Percentiles rank a stretch among this genome's conserved stretches.
Evolutionary conservation across 2,888 invertebrate genomes (phyloP).

Genomic region (Aelia acuminata): DNA sequence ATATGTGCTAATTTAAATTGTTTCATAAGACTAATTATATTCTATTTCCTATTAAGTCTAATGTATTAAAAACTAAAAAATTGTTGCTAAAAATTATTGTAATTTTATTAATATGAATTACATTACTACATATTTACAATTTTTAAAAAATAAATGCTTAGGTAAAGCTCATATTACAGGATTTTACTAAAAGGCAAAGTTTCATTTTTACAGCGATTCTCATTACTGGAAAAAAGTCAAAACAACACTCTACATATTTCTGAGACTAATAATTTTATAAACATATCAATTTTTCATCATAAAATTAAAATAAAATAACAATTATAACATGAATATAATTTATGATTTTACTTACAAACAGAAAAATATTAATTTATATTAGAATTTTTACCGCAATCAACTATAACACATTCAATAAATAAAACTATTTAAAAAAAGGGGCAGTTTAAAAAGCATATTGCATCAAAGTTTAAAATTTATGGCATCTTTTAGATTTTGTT

Average conservation of each 20-base stretch:
- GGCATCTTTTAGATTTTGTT: no score
- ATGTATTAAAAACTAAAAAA: not conserved
- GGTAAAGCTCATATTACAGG: not conserved
- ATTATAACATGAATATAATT: not conserved
- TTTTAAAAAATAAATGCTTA: constrained; percentile 39
- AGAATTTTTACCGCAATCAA: no score
- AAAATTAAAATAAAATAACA: not conserved
- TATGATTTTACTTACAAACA: not conserved
- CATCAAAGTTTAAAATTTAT: no score
- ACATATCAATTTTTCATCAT: not conserved
- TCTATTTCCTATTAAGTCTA: not conserved
- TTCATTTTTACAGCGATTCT: not conserved
- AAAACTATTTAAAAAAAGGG: no score
- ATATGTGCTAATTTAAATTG: not conserved
- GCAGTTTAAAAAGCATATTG: no score
- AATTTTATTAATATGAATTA: not conserved
- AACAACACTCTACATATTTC: not conserved
- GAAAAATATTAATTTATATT: no score
- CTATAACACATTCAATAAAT: no score
- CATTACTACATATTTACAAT: not conserved
- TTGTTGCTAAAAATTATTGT: not conserved
- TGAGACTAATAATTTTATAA: not conserved
- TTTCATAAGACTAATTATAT: not conserved
- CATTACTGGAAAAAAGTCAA: not conserved
- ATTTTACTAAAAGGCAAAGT: not conserved